A percentile compares a stretch with the other conserved stretches of the same genome.
These are phyloP conservation scores for Orestias chungarensis DNA, from an alignment of 2,797 vertebrate species.

Conservation along the genomic window DNA sequence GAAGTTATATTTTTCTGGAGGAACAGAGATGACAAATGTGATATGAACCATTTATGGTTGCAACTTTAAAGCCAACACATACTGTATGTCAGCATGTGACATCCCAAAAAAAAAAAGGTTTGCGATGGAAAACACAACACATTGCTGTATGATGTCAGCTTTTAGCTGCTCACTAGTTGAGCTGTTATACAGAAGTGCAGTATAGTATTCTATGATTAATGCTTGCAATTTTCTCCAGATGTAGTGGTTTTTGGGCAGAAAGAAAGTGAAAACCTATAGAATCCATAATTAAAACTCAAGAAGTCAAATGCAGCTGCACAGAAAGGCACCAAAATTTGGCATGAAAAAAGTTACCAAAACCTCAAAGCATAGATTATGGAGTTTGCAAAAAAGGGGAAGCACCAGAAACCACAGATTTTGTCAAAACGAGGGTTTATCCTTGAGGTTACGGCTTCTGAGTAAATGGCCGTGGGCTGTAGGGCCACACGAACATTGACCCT, in stretches of 20 bases:
- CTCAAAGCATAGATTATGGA: slow-evolving; percentile 65
- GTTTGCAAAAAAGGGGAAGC: slow-evolving; percentile 71
- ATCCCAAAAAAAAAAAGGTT: no score
- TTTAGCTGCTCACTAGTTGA: neutral
- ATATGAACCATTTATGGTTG: neutral
- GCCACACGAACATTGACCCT: slow-evolving; percentile 58
- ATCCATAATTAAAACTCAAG: slow-evolving; percentile 56
- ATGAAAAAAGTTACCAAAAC: slow-evolving; percentile 54
- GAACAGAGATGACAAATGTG: no score
- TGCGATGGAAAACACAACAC: neutral
- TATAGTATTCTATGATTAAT: slow-evolving; percentile 25
- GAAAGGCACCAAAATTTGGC: slow-evolving; percentile 46
- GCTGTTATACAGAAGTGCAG: slow-evolving; percentile 4
- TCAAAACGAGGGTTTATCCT: slow-evolving; percentile 68
- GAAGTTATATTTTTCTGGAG: no score
- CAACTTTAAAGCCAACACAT: neutral
- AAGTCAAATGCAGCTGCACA: slow-evolving; percentile 52
- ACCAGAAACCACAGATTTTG: slow-evolving; percentile 67
- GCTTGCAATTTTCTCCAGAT: slow-evolving; percentile 46
- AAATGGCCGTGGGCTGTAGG: slow-evolving; percentile 53
- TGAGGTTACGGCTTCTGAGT: slow-evolving; percentile 65
- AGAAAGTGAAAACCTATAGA: slow-evolving; percentile 52
- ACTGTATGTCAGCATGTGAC: no score
- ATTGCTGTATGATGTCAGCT: neutral
- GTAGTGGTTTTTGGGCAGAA: slow-evolving; percentile 11